Base-by-base conservation (phyloP, 2,797 vertebrate genomes). In the Echiichthys vipera region DNA sequence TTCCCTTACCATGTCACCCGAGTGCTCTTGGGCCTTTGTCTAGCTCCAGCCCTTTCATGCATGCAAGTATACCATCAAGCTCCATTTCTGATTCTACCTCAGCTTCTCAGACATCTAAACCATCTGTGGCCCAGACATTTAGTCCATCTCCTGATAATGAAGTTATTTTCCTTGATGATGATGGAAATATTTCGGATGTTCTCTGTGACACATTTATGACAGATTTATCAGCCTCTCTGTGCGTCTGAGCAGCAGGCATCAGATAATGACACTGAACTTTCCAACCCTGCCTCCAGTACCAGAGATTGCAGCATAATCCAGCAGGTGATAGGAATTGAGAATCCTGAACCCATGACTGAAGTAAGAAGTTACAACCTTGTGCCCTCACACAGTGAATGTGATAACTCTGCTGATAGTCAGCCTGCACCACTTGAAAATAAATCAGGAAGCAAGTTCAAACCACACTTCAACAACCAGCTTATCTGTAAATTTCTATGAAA, bases 31-130 rank as follows among this genome's bases (percentile, higher is more conserved):
- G 47, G 14, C 47, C 47, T 50, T 27, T 50, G 24, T 27, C 25
- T 18, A 50, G 47, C 25, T 29, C 47, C 15, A 27, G 14, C 15
- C 47, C 47, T 29, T 17, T 27, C n/a, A n/a, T n/a, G n/a, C 24
- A 18, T 10, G 49, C 25, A 51, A 18, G 25, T 51, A 27, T 18
- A 30, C 27, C 27, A 51, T 1, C 9, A 51, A 51, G 8, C 17
- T 50, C n/a, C 8, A 51, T 10, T 51, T 29, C 7, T 30, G 11
- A 29, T 30, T 30, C 27, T 11, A 51, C 8, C 49, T 9, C 49
- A 51, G n/a, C 25, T 51, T 51, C 49, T 51, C 17, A 51, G 49
- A 51, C 49, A 30, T 29, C 46, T 49, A 14, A 49, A 49, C 13
- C 4, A 3, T 50, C 47, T 50, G 8, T 30, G 49, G 50, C 29